These are phyloP conservation scores for Limenitis camilla DNA, from an alignment of 2,888 invertebrate genomes.

Conservation along the genomic window DNA sequence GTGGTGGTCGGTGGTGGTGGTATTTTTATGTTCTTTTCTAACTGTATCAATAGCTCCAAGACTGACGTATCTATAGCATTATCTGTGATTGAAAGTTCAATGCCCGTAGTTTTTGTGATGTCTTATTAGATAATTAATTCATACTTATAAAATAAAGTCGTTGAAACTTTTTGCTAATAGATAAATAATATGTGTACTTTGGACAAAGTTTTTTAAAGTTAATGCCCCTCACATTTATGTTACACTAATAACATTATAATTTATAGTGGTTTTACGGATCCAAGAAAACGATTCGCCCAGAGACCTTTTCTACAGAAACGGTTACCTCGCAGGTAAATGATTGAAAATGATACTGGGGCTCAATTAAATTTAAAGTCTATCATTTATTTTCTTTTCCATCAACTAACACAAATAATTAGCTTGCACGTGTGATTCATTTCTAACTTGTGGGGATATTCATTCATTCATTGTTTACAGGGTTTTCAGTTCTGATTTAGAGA, in stretches of 20 bases:
- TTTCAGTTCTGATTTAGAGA: constrained; percentile 45
- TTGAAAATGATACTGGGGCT: not conserved
- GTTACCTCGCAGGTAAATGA: not conserved
- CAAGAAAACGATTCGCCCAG: not conserved
- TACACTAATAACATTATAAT: not conserved
- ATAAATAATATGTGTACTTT: not conserved
- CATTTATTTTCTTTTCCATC: constrained; percentile 1
- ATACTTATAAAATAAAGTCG: not conserved
- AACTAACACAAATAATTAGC: constrained; percentile 13
- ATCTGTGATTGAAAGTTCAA: not conserved
- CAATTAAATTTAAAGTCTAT: not conserved
- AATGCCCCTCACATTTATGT: not conserved
- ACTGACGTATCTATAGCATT: not conserved
- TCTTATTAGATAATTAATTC: not conserved
- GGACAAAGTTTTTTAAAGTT: not conserved
- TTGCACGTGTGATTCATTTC: constrained; percentile 11
- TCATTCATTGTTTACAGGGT: constrained; percentile 45
- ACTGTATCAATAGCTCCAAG: not conserved
- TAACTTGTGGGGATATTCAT: constrained; percentile 14
- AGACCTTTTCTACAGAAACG: not conserved
- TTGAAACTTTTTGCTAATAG: not conserved
- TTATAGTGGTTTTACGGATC: not conserved
- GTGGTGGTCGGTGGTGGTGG: constrained; percentile 36
- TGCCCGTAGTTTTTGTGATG: not conserved
- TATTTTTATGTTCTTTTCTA: not conserved